Percentiles rank a stretch among this genome's conserved stretches.
These are phyloP conservation scores for Lasioglossum zephyrum DNA, from an alignment of 2,888 invertebrate genomes.

Conservation along the genomic window DNA sequence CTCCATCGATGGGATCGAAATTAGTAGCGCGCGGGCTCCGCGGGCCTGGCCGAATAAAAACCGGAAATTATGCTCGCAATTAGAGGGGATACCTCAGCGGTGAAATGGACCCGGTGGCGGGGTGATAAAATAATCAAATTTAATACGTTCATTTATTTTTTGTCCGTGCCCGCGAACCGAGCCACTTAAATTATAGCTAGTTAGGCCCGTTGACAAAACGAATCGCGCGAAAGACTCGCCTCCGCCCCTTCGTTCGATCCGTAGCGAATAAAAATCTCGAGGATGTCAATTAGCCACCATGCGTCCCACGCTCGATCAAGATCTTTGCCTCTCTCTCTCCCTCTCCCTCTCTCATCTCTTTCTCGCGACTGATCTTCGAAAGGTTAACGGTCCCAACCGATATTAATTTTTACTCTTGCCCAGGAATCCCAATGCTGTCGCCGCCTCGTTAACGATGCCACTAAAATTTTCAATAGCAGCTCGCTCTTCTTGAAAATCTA, in stretches of 20 bases:
- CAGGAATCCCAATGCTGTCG: not conserved
- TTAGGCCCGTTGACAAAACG: conserved; percentile 48
- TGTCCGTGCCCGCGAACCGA: not conserved
- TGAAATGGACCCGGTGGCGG: conserved; percentile 18
- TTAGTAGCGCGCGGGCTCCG: conserved; percentile 78
- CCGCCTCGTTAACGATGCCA: conserved; percentile 7
- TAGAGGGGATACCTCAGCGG: conserved; percentile 55
- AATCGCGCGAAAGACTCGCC: conserved; percentile 21
- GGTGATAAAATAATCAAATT: conserved; percentile 66
- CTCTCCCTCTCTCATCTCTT: not conserved
- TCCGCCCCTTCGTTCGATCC: not conserved
- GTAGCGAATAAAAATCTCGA: conserved; percentile 29
- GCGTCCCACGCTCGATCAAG: not conserved
- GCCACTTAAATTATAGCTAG: conserved; percentile 42
- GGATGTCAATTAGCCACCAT: conserved; percentile 39
- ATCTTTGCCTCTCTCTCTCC: not conserved
- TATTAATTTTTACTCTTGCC: not conserved
- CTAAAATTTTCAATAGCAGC: not conserved
- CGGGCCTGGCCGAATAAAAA: conserved; percentile 61
- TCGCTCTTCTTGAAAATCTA: not conserved
- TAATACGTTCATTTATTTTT: conserved; percentile 64
- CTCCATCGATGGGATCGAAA: conserved; percentile 83
- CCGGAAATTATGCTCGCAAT: conserved; percentile 66
- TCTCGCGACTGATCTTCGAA: not conserved
- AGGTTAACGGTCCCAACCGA: not conserved